Evolutionary conservation across 2,797 vertebrate genomes (phyloP), one percentile per base, ranked within the genome.

Genomic region (Ambastaia sidthimunki): DNA sequence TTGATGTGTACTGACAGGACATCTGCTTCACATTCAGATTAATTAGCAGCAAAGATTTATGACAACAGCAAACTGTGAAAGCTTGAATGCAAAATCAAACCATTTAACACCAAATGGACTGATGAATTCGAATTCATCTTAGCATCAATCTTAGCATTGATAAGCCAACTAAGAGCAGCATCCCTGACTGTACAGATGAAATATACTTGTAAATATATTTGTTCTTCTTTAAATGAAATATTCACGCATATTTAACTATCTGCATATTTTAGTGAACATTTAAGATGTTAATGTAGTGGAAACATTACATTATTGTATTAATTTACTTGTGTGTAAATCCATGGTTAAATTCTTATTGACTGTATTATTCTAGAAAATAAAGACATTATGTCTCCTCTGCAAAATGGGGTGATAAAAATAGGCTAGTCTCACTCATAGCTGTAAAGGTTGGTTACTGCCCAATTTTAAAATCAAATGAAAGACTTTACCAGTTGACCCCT

Each of bases 381-480:
- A 59, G 13, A 16, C 15, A 16, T 16, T 28, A 18, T 7, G n/a
- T 6, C 6, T 62, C 12, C 9, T 63, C 34, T 63, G 28, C 7
- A 34, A n/a, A 63, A 63, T n/a, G 62, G 18, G 12, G 16, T 37
- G 15, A n/a, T 63, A 34, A 34, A 57, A 62, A 63, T 31, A 12
- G 23, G 59, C 13, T 18, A 1, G 59, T 16, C 23, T 16, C 6
- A 37, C 34, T 37, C 34, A 37, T 37, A 37, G 15, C 59, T 31
- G 25, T 62, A 9, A 9, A 7, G 15, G 23, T 31, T 31, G 15
- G 25, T 28, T 31, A 62, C 59, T 28, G 12, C 12, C 25, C 19
- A 37, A 59, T 25, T 59, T 23, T 59, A 23, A 59, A 59, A 25
- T 21, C n/a, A 31, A 62, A 62, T 28, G 54, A 62, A 62, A 62